These are phyloP conservation scores for Chondrilla cf. caribensis DNA, from an alignment of 37 sponge, comb jelly and placozoan species.

Conservation along the genomic window DNA sequence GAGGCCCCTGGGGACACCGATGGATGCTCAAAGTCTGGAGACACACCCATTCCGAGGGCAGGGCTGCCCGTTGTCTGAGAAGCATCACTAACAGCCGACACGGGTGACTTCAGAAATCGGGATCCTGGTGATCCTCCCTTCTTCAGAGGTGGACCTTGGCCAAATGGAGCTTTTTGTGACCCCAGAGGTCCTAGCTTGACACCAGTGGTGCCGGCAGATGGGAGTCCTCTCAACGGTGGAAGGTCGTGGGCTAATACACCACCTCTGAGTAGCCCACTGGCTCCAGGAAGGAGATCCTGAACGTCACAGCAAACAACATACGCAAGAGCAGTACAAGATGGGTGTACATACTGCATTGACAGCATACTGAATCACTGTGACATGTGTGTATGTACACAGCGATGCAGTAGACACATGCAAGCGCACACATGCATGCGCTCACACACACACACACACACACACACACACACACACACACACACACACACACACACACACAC, in stretches of 20 bases:
- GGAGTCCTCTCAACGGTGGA: not conserved
- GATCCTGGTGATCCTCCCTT: not conserved
- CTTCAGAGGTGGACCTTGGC: not conserved
- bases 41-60: not conserved
- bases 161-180: not conserved
- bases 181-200: not conserved
- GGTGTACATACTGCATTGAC: too few relatives aligned
- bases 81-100: not conserved
- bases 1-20: not conserved
- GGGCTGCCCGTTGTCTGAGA: not conserved
- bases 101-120: not conserved
- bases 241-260: not conserved
- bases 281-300: slow-evolving; percentile 20
- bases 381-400: too few relatives aligned
- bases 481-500: not conserved
- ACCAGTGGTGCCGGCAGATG: not conserved
- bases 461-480: not conserved
- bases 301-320: not conserved
- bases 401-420: not conserved
- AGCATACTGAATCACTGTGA: too few relatives aligned
- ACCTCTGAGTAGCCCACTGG: not conserved
- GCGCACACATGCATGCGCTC: not conserved
- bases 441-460: not conserved
- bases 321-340: too few relatives aligned
- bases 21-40: not conserved